Evolutionary conservation across 2,888 invertebrate genomes (phyloP).

Genomic region (Bellardia pandia): DNA sequence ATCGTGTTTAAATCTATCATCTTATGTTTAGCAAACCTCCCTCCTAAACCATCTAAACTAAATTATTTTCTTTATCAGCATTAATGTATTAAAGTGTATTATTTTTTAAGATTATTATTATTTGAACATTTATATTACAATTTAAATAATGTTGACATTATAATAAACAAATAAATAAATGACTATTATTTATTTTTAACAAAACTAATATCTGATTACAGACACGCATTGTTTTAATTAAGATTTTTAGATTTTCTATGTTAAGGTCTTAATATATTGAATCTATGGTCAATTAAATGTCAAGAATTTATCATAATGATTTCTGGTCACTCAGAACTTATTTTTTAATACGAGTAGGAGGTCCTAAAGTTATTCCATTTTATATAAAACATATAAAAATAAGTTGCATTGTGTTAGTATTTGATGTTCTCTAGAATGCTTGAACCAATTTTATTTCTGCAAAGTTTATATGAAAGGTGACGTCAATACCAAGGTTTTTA

Average conservation of each 20-base stretch:
- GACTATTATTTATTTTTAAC: conserved; percentile 66
- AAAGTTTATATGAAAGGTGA: too few relatives aligned
- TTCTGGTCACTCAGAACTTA: too few relatives aligned
- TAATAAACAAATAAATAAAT: conserved; percentile 67
- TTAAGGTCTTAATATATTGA: not conserved
- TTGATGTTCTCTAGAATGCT: too few relatives aligned
- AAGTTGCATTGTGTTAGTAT: too few relatives aligned
- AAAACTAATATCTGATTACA: not conserved
- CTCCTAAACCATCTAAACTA: conserved; percentile 23
- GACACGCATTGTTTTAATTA: not conserved
- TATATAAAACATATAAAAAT: too few relatives aligned
- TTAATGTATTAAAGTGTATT: conserved; percentile 60
- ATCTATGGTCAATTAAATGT: too few relatives aligned
- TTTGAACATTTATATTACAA: conserved; percentile 65
- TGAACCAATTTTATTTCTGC: too few relatives aligned
- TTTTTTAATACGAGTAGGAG: too few relatives aligned
- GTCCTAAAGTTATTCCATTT: too few relatives aligned
- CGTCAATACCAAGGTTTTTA: too few relatives aligned
- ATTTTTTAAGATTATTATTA: conserved; percentile 68
- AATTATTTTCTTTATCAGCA: conserved; percentile 56
- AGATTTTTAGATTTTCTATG: not conserved
- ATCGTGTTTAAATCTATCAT: not conserved
- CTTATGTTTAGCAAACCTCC: not conserved
- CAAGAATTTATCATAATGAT: too few relatives aligned
- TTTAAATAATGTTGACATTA: conserved; percentile 69